These are phyloP conservation scores for Gopherus flavomarginatus DNA, from an alignment of 2,113 vertebrate genomes.

Conservation along the genomic window DNA sequence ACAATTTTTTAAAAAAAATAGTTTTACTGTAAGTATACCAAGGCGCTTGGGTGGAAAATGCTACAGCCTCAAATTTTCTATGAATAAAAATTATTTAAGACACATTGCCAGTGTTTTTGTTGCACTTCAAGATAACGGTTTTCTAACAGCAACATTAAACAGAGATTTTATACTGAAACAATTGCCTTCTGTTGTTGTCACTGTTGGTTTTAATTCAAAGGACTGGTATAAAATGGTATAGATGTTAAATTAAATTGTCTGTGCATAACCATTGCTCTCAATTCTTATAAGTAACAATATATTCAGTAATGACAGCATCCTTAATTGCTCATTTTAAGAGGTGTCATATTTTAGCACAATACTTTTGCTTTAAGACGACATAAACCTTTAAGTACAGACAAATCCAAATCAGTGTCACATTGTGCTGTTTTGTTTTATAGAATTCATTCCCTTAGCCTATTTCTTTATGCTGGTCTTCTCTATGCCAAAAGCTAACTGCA, in stretches of 20 bases:
- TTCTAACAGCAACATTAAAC: not conserved
- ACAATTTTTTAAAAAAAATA: not conserved
- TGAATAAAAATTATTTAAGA: not conserved
- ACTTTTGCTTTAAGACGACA: not conserved
- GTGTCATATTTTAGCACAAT: not conserved
- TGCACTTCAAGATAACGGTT: not conserved
- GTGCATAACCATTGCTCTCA: not conserved
- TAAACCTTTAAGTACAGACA: not conserved
- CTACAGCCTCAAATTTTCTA: not conserved
- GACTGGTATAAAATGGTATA: not conserved
- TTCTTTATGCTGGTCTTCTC: not conserved
- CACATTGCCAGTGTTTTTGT: not conserved
- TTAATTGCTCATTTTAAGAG: not conserved
- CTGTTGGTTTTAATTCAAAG: not conserved
- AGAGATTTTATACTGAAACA: not conserved
- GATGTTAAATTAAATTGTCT: rapidly evolving
- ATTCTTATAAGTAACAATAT: not conserved
- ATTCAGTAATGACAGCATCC: not conserved
- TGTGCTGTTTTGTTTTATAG: not conserved
- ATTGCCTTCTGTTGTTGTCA: not conserved
- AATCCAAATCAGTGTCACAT: not conserved
- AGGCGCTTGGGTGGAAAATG: not conserved
- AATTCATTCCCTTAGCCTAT: not conserved
- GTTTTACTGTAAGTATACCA: not conserved
- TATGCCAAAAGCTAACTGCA: not conserved